A percentile compares a stretch with the other conserved stretches of the same genome.
These are phyloP conservation scores for Dasyurus viverrinus DNA, from an alignment of 2,113 vertebrate species.

Conservation along the genomic window DNA sequence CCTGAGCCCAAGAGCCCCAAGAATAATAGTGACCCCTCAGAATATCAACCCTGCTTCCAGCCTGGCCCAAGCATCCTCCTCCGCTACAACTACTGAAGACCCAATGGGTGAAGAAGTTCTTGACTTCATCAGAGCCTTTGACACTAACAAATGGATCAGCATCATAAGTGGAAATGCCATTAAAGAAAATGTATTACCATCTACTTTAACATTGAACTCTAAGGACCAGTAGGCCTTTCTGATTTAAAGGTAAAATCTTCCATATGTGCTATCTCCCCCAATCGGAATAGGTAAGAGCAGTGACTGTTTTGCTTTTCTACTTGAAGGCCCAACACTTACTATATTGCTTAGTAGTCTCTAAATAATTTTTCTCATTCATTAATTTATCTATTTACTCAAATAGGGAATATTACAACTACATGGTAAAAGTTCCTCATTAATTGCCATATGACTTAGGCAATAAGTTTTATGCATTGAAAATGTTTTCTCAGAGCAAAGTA, in stretches of 20 bases:
- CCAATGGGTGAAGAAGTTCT: not conserved
- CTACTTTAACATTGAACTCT: not conserved
- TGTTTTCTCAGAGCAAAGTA: not conserved
- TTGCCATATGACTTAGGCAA: not conserved
- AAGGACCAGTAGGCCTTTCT: not conserved
- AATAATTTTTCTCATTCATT: not conserved
- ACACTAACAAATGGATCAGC: too few relatives aligned
- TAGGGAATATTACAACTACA: not conserved
- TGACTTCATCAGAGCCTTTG: too few relatives aligned
- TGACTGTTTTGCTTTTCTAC: not conserved
- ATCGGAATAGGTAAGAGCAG: not conserved
- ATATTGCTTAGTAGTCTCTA: not conserved
- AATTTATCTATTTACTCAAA: not conserved
- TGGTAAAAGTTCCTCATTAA: not conserved
- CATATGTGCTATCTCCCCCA: not conserved
- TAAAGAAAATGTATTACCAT: not conserved
- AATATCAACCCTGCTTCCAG: too few relatives aligned
- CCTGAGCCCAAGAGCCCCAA: not conserved
- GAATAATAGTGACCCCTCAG: not conserved
- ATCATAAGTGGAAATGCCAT: too few relatives aligned
- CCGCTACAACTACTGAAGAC: too few relatives aligned
- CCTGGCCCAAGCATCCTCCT: too few relatives aligned
- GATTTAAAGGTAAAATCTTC: not conserved
- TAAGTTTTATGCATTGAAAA: not conserved
- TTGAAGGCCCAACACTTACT: not conserved